These are phyloP conservation scores for Pyxicephalus adspersus DNA, from an alignment of 2,113 vertebrate species.

Conservation along the genomic window DNA sequence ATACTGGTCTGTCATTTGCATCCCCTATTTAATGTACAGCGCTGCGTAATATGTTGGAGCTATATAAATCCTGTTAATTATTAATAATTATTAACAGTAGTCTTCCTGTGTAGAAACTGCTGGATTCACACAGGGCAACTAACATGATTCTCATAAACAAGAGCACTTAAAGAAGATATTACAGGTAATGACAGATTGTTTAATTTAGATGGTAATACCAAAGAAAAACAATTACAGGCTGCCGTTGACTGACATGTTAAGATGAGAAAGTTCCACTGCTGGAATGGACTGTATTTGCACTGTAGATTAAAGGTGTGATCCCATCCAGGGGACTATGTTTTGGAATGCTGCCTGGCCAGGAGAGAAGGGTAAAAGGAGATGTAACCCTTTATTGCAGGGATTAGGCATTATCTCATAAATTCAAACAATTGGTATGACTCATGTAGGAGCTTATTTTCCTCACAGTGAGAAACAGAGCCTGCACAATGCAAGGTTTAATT, in stretches of 20 bases:
- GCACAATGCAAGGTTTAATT: constrained; percentile 16
- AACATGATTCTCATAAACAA: constrained; percentile 7
- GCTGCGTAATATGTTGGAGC: too few species aligned
- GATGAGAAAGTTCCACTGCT: neutral
- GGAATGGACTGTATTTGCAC: neutral
- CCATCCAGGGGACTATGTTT: neutral
- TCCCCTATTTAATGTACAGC: too few species aligned
- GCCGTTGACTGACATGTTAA: neutral
- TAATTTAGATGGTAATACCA: neutral
- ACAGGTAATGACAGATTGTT: constrained; percentile 12
- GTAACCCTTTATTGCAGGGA: constrained; percentile 20
- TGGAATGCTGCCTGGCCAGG: constrained; percentile 21
- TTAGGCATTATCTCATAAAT: constrained; percentile 13
- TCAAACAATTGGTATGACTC: constrained; percentile 7
- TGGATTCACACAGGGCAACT: neutral
- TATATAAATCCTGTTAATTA: too few species aligned
- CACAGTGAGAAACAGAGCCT: constrained; percentile 9
- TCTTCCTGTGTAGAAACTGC: neutral
- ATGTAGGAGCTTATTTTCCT: constrained; percentile 6
- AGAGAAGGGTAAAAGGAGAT: neutral
- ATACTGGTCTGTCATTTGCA: too few species aligned
- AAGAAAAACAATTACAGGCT: constrained; percentile 9
- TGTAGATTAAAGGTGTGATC: constrained; percentile 33
- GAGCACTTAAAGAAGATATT: constrained; percentile 16
- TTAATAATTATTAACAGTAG: neutral